Evolutionary conservation across 2,797 vertebrate species (phyloP).

Genomic region (Sebastes cheni): DNA sequence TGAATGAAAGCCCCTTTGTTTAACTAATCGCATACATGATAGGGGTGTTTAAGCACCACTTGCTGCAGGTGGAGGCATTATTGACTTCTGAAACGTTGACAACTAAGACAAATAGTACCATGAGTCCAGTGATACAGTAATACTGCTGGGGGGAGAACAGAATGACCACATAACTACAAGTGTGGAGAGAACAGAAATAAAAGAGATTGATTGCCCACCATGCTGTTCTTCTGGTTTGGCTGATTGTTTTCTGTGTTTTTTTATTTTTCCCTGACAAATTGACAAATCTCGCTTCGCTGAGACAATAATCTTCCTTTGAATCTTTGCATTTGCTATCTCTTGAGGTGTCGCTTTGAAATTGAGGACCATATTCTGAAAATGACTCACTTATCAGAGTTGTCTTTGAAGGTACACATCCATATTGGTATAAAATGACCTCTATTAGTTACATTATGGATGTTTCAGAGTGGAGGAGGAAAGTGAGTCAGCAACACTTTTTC

Average conservation of each 20-base stretch:
- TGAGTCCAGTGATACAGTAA: neutral
- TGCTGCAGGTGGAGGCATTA: neutral
- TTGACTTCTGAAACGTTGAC: neutral
- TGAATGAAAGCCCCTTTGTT: neutral
- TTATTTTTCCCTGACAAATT: constrained; percentile 25
- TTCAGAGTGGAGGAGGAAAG: neutral
- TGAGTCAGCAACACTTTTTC: neutral
- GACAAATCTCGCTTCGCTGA: constrained; percentile 17
- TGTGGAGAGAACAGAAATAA: constrained; percentile 6
- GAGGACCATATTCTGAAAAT: neutral
- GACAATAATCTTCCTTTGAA: constrained; percentile 12
- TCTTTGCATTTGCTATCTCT: neutral
- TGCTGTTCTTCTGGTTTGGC: constrained; percentile 6
- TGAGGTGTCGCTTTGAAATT: neutral
- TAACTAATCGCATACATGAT: neutral
- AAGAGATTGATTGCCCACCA: constrained; percentile 36
- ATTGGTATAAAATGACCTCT: neutral
- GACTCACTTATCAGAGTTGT: neutral
- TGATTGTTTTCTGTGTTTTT: constrained; percentile 36
- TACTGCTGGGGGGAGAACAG: neutral
- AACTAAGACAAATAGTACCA: neutral
- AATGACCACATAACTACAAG: constrained; percentile 19
- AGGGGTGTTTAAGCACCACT: neutral
- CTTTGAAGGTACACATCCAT: constrained; percentile 7
- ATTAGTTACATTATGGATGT: neutral